Conservation (phyloP, 2,888 invertebrate species). For the Hypomecis punctinalis region DNA sequence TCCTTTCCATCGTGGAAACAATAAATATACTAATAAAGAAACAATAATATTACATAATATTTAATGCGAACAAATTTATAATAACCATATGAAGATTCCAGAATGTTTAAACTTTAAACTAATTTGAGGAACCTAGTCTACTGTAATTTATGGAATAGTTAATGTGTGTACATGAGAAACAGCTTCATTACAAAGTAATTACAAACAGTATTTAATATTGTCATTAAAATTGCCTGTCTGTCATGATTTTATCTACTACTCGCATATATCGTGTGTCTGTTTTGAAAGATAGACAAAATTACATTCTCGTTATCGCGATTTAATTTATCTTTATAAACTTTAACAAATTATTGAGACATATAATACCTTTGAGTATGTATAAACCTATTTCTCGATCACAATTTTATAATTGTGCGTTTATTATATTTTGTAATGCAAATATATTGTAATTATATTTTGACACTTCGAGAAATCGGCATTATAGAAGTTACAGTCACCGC, state of each 20-base stretch:
- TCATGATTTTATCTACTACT: conserved; percentile 43
- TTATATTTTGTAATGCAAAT: background rate
- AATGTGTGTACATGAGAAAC: conserved; percentile 34
- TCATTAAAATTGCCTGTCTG: conserved; percentile 44
- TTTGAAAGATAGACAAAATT: conserved; percentile 30
- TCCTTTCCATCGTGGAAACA: no score
- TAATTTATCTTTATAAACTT: conserved; percentile 39
- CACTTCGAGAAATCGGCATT: no score
- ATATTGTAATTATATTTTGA: background rate
- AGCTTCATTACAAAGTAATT: conserved; percentile 48
- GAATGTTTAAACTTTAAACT: no score
- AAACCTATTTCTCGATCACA: background rate
- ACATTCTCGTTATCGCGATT: conserved; percentile 36
- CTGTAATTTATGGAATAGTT: no score
- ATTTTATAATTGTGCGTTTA: background rate
- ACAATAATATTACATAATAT: no score
- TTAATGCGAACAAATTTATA: no score
- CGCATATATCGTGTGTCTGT: conserved; percentile 22
- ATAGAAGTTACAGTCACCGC: no score
- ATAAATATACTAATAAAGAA: no score
- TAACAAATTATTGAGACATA: conserved; percentile 26
- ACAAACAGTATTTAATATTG: conserved; percentile 39
- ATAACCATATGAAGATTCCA: no score
- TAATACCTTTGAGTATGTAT: background rate
- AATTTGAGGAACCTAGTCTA: no score